Conservation (phyloP, 2,888 invertebrate species). For the Harpalus rubripes region DNA sequence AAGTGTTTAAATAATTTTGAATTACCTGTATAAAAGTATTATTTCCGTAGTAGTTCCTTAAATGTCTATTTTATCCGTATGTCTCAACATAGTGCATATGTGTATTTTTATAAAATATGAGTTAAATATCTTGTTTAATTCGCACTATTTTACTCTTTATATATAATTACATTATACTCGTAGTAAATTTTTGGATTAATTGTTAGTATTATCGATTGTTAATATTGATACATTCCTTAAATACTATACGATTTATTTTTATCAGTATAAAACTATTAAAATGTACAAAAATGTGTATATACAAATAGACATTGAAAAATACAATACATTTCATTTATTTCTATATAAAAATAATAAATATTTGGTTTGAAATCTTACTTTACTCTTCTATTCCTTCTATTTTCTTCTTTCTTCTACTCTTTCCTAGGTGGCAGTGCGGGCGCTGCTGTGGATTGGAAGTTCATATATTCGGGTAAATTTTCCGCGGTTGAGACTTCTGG, state of each 20-base stretch:
- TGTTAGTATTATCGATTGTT: neutral
- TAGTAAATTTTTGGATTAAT: neutral
- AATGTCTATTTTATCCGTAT: neutral
- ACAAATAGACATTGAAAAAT: constrained; percentile 62
- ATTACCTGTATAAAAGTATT: neutral
- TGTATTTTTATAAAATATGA: neutral
- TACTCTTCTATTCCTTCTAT: neutral
- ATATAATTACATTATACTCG: neutral
- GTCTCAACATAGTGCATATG: neutral
- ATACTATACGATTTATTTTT: constrained; percentile 54
- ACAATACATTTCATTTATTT: constrained; percentile 61
- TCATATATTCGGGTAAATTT: constrained; percentile 60
- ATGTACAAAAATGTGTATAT: constrained; percentile 66
- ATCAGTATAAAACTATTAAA: constrained; percentile 65
- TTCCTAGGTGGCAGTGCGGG: constrained; percentile 57
- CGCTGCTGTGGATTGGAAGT: constrained; percentile 34
- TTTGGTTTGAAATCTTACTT: constrained; percentile 55
- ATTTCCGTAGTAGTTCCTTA: neutral
- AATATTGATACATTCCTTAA: constrained; percentile 5
- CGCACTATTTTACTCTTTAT: neutral
- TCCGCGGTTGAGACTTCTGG: neutral
- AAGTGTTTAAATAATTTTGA: neutral
- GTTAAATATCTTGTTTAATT: neutral
- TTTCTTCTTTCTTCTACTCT: constrained; percentile 11
- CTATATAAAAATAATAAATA: constrained; percentile 66